Evolutionary conservation across 2,797 vertebrate species (phyloP).

Genomic region (Centropyge bicolor): DNA sequence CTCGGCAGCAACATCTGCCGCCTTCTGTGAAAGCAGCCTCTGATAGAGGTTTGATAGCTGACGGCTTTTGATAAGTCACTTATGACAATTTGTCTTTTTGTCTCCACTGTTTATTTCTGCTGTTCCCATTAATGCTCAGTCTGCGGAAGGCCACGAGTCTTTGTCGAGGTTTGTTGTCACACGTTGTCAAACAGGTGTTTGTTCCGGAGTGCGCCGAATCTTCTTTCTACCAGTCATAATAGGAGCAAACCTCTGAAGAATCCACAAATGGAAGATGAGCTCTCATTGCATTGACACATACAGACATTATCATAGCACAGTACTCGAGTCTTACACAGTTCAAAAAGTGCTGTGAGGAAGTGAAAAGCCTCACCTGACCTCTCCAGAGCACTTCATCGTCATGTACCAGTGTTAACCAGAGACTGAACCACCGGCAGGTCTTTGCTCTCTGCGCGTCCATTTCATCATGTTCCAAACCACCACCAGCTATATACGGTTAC

Average conservation of each 20-base stretch:
- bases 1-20: conserved; percentile 34
- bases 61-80: conserved; percentile 62
- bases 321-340: conserved; percentile 3
- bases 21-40: conserved; percentile 39
- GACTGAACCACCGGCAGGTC: conserved; percentile 49
- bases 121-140: conserved; percentile 22
- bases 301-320: background rate
- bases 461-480: conserved; percentile 64
- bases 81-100: conserved; percentile 49
- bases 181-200: conserved; percentile 9
- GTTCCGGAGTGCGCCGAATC: conserved; percentile 7
- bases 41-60: conserved; percentile 55
- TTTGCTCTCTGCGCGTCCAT: conserved; percentile 39
- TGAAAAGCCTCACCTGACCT: conserved; percentile 37
- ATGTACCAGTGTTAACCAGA: conserved; percentile 36
- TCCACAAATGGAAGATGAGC: background rate
- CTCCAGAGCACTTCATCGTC: conserved; percentile 3
- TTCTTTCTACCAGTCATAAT: background rate
- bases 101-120: conserved; percentile 30
- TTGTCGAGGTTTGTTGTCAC: background rate
- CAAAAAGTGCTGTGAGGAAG: background rate
- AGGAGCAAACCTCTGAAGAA: background rate
- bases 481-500: conserved; percentile 46
- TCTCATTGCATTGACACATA: background rate
- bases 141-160: background rate